phyloP scores from a whole-genome alignment of 2,113 vertebrate genomes.

The Xenus cinereus region DNA sequence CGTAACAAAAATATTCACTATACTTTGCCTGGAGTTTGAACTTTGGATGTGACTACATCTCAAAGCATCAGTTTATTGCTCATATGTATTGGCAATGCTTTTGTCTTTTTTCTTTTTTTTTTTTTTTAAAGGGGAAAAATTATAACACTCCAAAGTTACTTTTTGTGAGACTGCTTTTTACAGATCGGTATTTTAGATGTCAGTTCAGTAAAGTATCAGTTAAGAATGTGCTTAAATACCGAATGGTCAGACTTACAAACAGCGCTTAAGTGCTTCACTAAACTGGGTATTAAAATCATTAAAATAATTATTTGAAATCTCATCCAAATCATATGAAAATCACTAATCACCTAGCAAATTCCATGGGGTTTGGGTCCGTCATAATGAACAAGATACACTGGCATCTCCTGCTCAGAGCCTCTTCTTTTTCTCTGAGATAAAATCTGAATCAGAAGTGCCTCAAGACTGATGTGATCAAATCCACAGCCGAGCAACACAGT shows the following conservation, averaged over 20 bases:
- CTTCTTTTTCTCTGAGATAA: constrained; percentile 36
- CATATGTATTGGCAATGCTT: neutral
- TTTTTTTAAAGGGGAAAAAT: neutral
- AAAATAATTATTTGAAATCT: neutral
- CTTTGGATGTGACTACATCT: neutral
- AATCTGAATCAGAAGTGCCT: neutral
- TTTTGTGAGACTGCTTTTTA: neutral
- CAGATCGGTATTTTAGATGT: neutral
- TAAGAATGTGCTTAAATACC: neutral
- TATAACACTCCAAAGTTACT: neutral
- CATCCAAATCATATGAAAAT: neutral
- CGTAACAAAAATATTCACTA: neutral
- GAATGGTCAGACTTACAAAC: neutral
- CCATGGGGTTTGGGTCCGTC: neutral
- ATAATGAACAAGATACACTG: neutral
- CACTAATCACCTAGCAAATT: neutral
- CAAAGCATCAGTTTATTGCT: neutral
- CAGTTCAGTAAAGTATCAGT: neutral
- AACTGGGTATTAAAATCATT: neutral
- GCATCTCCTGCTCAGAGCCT: neutral
- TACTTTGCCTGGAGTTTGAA: neutral
- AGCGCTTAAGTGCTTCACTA: neutral
- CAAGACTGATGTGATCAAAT: neutral
- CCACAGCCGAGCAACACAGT: neutral
- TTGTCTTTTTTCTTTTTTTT: neutral